phyloP scores from a whole-genome alignment of 2,888 invertebrate genomes.

The Abrostola triplasia region DNA sequence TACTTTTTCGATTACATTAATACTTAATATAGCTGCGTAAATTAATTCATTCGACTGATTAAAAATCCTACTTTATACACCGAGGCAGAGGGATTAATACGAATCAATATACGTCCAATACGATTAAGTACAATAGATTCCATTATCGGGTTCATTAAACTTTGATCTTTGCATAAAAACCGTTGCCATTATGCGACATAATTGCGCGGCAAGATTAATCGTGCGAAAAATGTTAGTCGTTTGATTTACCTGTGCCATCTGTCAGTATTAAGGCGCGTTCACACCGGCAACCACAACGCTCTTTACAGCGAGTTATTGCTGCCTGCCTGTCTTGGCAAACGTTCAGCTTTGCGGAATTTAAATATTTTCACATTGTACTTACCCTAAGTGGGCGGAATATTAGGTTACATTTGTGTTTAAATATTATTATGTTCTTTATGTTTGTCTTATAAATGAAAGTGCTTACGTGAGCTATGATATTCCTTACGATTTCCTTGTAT shows the following conservation, averaged over 20 bases:
- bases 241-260: constrained; percentile 73
- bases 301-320: constrained; percentile 27
- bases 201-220: constrained; percentile 63
- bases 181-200: constrained; percentile 53
- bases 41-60: background rate
- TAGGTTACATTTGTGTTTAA: constrained; percentile 39
- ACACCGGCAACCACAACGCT: constrained; percentile 34
- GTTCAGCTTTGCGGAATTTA: constrained; percentile 43
- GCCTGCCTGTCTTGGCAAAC: constrained; percentile 42
- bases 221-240: constrained; percentile 64
- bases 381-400: constrained; percentile 42
- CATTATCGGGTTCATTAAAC: constrained; percentile 33
- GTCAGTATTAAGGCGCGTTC: constrained; percentile 67
- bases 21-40: background rate
- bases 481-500: background rate
- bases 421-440: constrained; percentile 20
- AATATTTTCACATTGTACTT: constrained; percentile 44
- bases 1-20: too few relatives aligned
- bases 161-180: constrained; percentile 26
- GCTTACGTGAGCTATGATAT: constrained; percentile 3
- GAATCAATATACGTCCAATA: constrained; percentile 12
- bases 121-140: constrained; percentile 15
- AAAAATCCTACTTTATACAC: background rate
- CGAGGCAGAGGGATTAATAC: background rate
- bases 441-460: constrained; percentile 6